Base-by-base conservation (phyloP, 30 jellyfish, hydroid and myxozoan species). In the Rhopilema esculentum region DNA sequence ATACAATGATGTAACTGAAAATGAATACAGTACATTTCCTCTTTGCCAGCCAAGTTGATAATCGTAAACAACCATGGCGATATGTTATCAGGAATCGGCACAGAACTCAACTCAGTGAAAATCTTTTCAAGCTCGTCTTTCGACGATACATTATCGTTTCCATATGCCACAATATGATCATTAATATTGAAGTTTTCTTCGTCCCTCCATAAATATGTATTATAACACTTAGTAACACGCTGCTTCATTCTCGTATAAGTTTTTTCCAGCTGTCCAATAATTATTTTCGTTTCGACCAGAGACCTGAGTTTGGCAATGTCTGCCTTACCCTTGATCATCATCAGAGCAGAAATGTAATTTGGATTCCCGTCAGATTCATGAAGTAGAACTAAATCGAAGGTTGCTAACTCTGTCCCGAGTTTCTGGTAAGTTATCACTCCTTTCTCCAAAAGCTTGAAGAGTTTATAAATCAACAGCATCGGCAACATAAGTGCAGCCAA, bases 31-130 rank as follows among this genome's bases (percentile, higher is more conserved):
- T 66, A 96, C 80, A 70, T 75, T 27, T 86, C 96, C n/a, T 82
- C 85, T 22, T 83, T 82, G 72, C 69, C 87, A 20, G 80, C 67
- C 50, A 86, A 75, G 30, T 88, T 91, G 68, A 96, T 83, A 20
- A 96, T 51, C 19, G 91, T 88, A 26, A 96, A 87, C 87, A 89
- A 80, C 99, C 99, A 96, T 0, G 98, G 99, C 12, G 99, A 90
- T 65, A 84, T 89, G 27, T 79, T 72, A 22, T 72, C 88, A 1
- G 97, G 94, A 29, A 92, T 22, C 17, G 90, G 95, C 74, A 48
- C 73, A 0, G 91, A 65, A 12, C 94, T 62, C 61, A 92, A 66
- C 51, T 80, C 89, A 0, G 97, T 77, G 84, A 73, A 96, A 32
- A 80, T 17, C 8, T 31, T 83, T 66, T 96, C 97, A 17, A 89